Conservation (phyloP, 2,888 invertebrate genomes). For the Odontothrips loti region DNA sequence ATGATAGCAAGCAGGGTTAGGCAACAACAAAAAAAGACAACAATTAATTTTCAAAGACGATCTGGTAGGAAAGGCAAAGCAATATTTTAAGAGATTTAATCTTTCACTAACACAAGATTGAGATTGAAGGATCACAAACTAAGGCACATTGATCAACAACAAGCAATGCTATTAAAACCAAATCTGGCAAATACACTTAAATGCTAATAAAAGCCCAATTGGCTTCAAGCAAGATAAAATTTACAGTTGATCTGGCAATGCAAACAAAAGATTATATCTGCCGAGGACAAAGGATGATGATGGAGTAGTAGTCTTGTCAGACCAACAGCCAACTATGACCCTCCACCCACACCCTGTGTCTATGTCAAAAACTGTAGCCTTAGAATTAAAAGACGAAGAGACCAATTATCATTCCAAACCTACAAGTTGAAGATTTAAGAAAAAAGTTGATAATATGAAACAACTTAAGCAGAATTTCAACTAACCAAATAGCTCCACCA, state of each 20-base stretch:
- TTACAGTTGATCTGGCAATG: too few species aligned
- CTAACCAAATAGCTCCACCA: constrained; percentile 78
- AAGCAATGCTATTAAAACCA: neutral
- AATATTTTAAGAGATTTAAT: constrained; percentile 27
- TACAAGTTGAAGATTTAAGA: neutral
- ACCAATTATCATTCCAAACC: neutral
- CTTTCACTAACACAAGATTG: neutral
- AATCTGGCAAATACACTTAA: constrained; percentile 32
- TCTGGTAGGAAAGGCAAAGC: constrained; percentile 1
- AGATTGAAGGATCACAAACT: constrained; percentile 29
- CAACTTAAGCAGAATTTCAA: constrained; percentile 27
- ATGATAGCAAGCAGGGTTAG: constrained; percentile 40
- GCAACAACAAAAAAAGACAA: constrained; percentile 42
- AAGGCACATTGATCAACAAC: too few species aligned
- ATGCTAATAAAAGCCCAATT: constrained; percentile 1
- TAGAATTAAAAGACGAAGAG: too few species aligned
- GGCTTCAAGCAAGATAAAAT: too few species aligned
- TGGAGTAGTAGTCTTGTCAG: too few species aligned
- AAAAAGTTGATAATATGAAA: neutral
- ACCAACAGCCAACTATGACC: too few species aligned
- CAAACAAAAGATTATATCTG: too few species aligned
- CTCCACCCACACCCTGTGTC: too few species aligned
- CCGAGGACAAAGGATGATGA: too few species aligned
- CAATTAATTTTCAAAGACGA: constrained; percentile 39
- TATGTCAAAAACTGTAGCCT: too few species aligned